Evolutionary conservation across 2,888 invertebrate species (phyloP).

Genomic region (Cantharis lateralis): DNA sequence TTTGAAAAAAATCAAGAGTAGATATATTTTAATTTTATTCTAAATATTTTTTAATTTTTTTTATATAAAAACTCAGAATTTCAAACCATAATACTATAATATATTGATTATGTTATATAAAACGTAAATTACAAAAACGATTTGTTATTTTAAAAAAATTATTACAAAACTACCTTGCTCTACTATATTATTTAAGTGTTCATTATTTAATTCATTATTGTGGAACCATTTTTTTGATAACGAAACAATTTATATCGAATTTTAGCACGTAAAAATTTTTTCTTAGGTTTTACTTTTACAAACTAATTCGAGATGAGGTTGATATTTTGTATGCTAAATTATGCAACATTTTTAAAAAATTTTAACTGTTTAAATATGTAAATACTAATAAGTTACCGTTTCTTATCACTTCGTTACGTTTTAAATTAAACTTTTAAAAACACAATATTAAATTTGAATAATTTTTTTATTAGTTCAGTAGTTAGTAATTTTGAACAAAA

Average conservation of each 20-base stretch:
- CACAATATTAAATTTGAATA: no score
- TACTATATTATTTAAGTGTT: neutral
- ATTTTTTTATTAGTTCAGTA: no score
- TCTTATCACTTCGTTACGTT: no score
- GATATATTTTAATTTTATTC: no score
- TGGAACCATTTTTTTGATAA: neutral
- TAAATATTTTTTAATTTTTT: no score
- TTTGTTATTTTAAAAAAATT: neutral
- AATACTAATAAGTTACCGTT: no score
- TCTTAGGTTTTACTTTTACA: neutral
- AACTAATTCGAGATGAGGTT: neutral
- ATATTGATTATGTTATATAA: neutral
- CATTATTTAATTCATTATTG: neutral
- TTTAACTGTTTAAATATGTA: no score
- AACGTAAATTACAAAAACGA: neutral
- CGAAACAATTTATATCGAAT: neutral
- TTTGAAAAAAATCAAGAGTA: no score
- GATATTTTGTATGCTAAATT: neutral
- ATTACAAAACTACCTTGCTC: neutral
- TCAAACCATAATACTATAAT: no score
- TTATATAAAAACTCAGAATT: no score
- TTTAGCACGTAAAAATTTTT: neutral
- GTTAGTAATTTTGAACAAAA: neutral
- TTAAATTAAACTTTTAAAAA: no score
- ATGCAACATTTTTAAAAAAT: neutral